Percentiles rank a stretch among this genome's conserved stretches.
These are phyloP conservation scores for Noctilio leporinus DNA, from an alignment of 2,113 vertebrate species.

Conservation along the genomic window DNA sequence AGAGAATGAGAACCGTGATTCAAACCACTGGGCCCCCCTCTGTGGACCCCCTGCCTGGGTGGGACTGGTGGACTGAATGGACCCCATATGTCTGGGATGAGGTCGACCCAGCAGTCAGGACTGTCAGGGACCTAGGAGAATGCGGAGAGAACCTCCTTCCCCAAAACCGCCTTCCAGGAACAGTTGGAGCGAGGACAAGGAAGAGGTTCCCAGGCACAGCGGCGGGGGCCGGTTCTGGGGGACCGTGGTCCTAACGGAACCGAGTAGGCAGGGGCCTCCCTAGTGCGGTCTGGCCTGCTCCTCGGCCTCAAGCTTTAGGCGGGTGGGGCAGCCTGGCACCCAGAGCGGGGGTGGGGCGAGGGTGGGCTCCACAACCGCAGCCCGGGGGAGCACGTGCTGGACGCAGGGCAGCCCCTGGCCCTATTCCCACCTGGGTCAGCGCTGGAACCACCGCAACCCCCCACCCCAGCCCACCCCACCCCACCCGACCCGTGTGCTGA, in stretches of 20 bases:
- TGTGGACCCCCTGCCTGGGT: background rate
- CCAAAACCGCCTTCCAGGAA: no score
- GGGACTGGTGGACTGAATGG: background rate
- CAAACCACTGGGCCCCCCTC: background rate
- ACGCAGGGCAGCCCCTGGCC: no score
- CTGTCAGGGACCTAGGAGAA: rapidly evolving
- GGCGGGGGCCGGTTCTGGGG: no score
- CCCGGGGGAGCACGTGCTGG: background rate
- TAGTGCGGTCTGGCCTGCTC: background rate
- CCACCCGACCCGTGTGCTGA: background rate
- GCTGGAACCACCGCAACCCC: background rate
- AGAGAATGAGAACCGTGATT: background rate
- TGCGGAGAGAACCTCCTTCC: background rate
- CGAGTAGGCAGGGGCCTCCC: background rate
- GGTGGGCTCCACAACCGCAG: background rate
- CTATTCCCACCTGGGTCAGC: background rate
- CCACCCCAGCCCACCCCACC: no score
- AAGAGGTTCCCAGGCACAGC: no score
- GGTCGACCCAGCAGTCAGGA: background rate
- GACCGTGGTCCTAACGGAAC: rapidly evolving
- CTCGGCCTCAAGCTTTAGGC: rapidly evolving
- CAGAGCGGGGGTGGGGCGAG: rapidly evolving
- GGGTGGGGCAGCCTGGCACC: background rate
- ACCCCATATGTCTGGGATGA: no score
- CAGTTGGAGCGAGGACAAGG: background rate